A percentile compares a stretch with the other conserved stretches of the same genome.
Evolutionary conservation across 2,113 vertebrate species (phyloP).

Genomic region (Panthera tigris): DNA sequence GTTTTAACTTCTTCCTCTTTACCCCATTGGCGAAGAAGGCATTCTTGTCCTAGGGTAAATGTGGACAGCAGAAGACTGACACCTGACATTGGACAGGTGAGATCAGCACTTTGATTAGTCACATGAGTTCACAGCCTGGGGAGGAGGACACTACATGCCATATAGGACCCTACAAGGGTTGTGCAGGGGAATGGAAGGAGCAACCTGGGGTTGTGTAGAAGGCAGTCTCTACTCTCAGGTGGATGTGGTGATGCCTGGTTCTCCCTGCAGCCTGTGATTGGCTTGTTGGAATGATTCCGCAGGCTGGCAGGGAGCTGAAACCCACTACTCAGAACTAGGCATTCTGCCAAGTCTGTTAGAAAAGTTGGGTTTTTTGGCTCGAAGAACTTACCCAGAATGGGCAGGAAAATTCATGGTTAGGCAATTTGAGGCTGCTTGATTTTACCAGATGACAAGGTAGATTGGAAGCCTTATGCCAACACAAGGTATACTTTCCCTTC

Average conservation of each 20-base stretch:
- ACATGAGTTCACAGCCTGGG: not conserved
- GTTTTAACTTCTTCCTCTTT: not conserved
- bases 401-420: not conserved
- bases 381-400: not conserved
- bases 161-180: rapidly evolving
- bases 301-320: not conserved
- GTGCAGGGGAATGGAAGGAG: too few species aligned
- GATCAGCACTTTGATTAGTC: not conserved
- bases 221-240: too few species aligned
- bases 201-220: rapidly evolving
- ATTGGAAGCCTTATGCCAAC: not conserved
- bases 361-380: not conserved
- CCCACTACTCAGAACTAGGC: not conserved
- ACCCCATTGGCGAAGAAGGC: not conserved
- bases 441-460: not conserved
- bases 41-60: not conserved
- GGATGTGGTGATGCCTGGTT: not conserved
- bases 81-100: not conserved
- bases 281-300: not conserved
- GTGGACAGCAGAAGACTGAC: not conserved
- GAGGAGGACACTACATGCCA: rapidly evolving
- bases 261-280: rapidly evolving
- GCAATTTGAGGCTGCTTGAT: not conserved
- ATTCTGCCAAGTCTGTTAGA: not conserved
- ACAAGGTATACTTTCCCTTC: not conserved